Evolutionary conservation across 2,113 vertebrate species (phyloP), one percentile per base, ranked within the genome.

Genomic region (Hiodon alosoides): DNA sequence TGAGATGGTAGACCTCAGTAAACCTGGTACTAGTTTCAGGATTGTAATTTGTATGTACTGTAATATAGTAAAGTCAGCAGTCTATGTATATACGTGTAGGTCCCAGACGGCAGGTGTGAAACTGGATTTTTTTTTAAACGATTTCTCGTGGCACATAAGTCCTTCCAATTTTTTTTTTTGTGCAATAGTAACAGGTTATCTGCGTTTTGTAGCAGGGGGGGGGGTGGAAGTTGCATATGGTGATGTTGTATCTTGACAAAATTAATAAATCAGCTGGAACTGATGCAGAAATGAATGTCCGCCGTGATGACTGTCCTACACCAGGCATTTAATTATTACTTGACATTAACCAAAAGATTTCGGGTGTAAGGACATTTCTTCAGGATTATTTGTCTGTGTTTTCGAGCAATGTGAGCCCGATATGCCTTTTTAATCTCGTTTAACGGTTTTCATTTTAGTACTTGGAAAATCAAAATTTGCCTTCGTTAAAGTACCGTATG

Each of bases 211-310:
- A 94, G 94, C 93, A 93, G 92, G 91, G 84, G 91, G 91, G 91
- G 90, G 91, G 75, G 72, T 16, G 47, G 48, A 74, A 87, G 83
- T 91, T 87, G 91, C 90, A 88, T 92, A 86, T 81, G 80, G 86
- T 83, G 86, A 90, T 93, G 92, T 93, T 93, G 94, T 94, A 90
- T 92, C 91, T 94, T 91, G 91, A 91, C 91, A 85, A 93, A 77
- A 89, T 90, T 92, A 85, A 96, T 94, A 96, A 98, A 96, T 95
- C 95, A 95, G 95, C 95, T 95, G 95, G 93, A 94, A 94, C 93
- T 94, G 94, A 95, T 91, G 86, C 89, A 87, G 92, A 89, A 60
- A 52, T 73, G 71, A 10, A 72, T 52, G 65, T 80, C 70, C 71
- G 50, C 85, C 66, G 80, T 81, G 69, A 81, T 83, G 52, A 17